Evolutionary conservation across 2,113 vertebrate genomes (phyloP).

Genomic region (Podilymbus podiceps): DNA sequence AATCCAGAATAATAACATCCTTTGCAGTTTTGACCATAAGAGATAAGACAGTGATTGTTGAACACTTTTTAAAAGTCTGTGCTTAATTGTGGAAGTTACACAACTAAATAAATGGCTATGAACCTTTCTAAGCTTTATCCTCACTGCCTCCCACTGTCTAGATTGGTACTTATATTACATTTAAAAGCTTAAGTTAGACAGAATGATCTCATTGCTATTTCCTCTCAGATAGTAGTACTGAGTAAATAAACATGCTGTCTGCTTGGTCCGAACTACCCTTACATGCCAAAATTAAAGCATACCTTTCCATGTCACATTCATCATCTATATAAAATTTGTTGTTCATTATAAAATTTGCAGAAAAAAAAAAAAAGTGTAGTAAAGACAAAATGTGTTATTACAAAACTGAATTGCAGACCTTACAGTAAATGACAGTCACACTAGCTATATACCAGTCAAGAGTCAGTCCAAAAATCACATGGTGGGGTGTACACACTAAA

Average conservation of each 20-base stretch:
- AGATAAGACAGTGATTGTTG: neutral
- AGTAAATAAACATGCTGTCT: neutral
- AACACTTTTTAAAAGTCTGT: neutral
- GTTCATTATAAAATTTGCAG: neutral
- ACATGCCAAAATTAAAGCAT: neutral
- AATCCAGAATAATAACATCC: neutral
- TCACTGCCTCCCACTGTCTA: rapidly evolving
- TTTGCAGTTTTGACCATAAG: neutral
- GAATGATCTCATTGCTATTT: neutral
- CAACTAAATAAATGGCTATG: neutral
- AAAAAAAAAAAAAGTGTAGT: neutral
- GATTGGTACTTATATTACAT: neutral
- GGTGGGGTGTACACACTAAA: neutral
- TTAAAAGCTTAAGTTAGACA: neutral
- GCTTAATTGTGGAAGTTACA: neutral
- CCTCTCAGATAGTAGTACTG: neutral
- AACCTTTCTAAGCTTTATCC: neutral
- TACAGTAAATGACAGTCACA: neutral
- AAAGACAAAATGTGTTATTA: neutral
- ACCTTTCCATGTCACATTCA: neutral
- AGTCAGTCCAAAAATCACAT: neutral
- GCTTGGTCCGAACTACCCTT: neutral
- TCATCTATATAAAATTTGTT: neutral
- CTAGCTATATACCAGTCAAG: neutral
- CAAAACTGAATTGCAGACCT: neutral